These are phyloP conservation scores for Pitta sordida DNA, from an alignment of 2,113 vertebrate genomes.

Conservation along the genomic window DNA sequence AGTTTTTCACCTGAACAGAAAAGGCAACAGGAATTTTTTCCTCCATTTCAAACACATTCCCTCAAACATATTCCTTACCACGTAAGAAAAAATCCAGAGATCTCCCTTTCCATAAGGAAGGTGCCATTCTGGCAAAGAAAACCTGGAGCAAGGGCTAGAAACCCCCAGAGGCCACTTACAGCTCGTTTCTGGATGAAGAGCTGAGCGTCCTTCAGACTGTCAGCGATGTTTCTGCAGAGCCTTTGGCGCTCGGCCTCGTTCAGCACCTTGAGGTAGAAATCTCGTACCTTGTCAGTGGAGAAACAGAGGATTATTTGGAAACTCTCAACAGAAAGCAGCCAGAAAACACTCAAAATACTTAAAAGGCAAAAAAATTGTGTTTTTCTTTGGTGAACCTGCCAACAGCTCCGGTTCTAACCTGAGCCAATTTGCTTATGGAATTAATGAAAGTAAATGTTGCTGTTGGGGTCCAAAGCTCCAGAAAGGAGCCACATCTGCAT, in stretches of 20 bases:
- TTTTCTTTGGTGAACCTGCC: not conserved
- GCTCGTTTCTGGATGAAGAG: slow-evolving; percentile 91
- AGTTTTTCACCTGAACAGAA: slow-evolving; percentile 81
- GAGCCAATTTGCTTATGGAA: not conserved
- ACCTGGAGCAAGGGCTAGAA: not conserved
- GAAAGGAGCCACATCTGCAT: not conserved
- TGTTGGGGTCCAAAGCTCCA: not conserved
- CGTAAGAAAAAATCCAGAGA: too few species aligned
- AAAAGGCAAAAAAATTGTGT: not conserved
- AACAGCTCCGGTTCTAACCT: not conserved
- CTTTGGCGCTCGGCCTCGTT: slow-evolving; percentile 82
- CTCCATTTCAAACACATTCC: not conserved
- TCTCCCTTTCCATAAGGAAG: not conserved
- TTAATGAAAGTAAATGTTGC: not conserved
- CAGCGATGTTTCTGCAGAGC: slow-evolving; percentile 88
- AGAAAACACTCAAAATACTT: not conserved
- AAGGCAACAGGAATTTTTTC: not conserved
- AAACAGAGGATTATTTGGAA: not conserved
- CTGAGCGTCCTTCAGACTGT: slow-evolving; percentile 83
- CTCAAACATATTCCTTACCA: too few species aligned
- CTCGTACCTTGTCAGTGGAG: slow-evolving; percentile 73
- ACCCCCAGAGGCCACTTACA: slow-evolving; percentile 68
- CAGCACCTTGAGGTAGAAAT: slow-evolving; percentile 85
- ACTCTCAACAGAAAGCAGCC: not conserved
- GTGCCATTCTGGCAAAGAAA: not conserved